Evolutionary conservation across 2,113 vertebrate genomes (phyloP).

Genomic region (Uria lomvia): DNA sequence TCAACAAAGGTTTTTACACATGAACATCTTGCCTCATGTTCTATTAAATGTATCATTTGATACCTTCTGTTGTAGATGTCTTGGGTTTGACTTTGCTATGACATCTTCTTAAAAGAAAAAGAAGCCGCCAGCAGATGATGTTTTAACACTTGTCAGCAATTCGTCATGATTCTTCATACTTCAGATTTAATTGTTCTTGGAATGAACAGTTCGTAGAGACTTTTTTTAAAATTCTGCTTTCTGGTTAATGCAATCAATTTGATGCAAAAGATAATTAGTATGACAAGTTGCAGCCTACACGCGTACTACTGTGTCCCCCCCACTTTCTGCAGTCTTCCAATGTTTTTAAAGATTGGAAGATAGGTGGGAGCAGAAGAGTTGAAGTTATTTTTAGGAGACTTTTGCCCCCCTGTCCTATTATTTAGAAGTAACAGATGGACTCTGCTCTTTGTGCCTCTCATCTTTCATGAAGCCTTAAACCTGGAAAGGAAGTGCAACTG

Average conservation of each 20-base stretch:
- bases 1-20: neutral
- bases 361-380: neutral
- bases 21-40: neutral
- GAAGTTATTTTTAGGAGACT: conserved; percentile 12
- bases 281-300: neutral
- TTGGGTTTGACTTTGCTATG: conserved; percentile 27
- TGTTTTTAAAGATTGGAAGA: neutral
- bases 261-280: neutral
- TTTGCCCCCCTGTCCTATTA: neutral
- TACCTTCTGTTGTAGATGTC: neutral
- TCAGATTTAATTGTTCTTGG: conserved; percentile 26
- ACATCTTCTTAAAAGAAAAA: conserved; percentile 6
- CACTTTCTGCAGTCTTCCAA: neutral
- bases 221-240: neutral
- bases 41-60: conserved; percentile 51
- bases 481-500: neutral
- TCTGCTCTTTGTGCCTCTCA: neutral
- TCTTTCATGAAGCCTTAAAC: conserved; percentile 31
- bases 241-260: neutral
- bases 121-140: neutral
- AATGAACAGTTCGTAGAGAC: neutral
- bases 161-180: neutral
- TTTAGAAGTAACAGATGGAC: neutral
- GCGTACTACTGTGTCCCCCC: accelerated
- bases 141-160: conserved; percentile 39